phyloP scores from a whole-genome alignment of 35 echinoderm and acorn worm genomes.

The Acanthaster planci region DNA sequence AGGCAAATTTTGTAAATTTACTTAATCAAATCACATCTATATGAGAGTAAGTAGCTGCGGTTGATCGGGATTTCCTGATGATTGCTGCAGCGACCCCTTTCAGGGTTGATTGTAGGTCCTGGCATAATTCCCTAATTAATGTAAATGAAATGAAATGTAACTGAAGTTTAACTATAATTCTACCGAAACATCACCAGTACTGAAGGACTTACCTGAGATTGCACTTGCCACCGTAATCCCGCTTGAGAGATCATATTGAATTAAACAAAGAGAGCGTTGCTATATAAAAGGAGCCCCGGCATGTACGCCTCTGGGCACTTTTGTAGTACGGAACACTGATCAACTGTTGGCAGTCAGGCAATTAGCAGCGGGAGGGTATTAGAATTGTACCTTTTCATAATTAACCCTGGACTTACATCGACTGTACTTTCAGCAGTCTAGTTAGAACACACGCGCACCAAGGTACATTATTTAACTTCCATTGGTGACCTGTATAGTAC shows the following conservation, averaged over 20 bases:
- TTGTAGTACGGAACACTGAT: too few relatives aligned
- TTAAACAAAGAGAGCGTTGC: too few relatives aligned
- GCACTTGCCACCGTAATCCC: neutral
- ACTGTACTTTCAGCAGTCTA: neutral
- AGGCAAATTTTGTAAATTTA: too few relatives aligned
- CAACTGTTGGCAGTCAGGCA: neutral
- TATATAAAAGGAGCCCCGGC: too few relatives aligned
- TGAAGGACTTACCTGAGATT: neutral
- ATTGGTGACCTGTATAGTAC: neutral
- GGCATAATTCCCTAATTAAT: too few relatives aligned
- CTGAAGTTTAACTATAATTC: conserved; percentile 11
- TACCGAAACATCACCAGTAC: neutral
- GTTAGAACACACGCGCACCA: neutral
- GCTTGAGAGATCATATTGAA: neutral
- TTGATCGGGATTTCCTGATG: too few relatives aligned
- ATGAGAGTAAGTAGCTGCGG: too few relatives aligned
- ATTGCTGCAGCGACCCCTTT: too few relatives aligned
- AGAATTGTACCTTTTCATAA: neutral
- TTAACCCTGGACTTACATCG: neutral
- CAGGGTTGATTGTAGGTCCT: too few relatives aligned
- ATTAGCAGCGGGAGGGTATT: neutral
- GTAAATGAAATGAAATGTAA: neutral
- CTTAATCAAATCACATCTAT: too few relatives aligned
- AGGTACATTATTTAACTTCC: neutral
- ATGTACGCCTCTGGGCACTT: too few relatives aligned